Percentiles rank a stretch among this genome's conserved stretches.
Evolutionary conservation across 2,113 vertebrate genomes (phyloP).

Genomic region (Nycticebus coucang): DNA sequence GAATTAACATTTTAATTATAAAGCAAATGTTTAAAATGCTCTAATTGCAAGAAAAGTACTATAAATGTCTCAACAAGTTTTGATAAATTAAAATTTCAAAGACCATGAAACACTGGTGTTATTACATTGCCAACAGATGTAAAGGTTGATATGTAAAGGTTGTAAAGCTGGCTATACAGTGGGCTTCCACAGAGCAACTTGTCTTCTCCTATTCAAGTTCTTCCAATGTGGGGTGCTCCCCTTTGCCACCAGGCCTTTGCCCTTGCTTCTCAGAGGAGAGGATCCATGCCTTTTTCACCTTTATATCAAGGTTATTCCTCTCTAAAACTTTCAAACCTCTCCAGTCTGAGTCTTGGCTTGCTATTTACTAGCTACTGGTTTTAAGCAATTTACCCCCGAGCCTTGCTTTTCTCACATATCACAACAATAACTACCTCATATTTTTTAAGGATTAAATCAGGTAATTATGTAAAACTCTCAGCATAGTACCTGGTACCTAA

Average conservation of each 20-base stretch:
- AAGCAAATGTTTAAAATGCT: conserved; percentile 53
- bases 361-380: background rate
- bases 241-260: background rate
- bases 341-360: background rate
- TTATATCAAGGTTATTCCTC: conserved; percentile 23
- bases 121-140: background rate
- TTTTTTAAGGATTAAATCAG: conserved; percentile 41
- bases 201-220: background rate
- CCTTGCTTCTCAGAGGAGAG: background rate
- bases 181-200: background rate
- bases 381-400: conserved; percentile 9
- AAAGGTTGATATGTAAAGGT: too few relatives aligned
- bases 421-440: background rate
- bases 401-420: background rate
- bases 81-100: conserved; percentile 49
- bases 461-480: conserved; percentile 11
- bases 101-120: background rate
- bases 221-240: background rate
- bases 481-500: background rate
- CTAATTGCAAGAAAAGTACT: background rate
- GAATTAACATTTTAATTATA: conserved; percentile 33
- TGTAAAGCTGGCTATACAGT: background rate
- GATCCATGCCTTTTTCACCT: background rate
- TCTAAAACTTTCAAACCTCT: conserved; percentile 17
- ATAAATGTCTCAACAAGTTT: conserved; percentile 29